Evolutionary conservation across 2,888 invertebrate genomes (phyloP).

Genomic region (Dicyrtoma fusca): DNA sequence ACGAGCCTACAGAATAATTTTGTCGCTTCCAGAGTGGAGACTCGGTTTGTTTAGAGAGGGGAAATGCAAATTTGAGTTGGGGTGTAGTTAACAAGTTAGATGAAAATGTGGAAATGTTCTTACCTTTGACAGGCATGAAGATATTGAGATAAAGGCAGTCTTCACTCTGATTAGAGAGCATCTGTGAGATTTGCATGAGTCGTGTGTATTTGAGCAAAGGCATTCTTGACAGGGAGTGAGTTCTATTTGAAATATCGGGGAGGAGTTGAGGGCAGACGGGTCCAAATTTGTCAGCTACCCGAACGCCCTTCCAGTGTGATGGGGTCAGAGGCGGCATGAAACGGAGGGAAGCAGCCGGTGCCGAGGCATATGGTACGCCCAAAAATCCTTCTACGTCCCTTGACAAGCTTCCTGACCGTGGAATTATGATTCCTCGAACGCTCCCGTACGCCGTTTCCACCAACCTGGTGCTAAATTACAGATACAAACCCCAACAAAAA

Average conservation of each 20-base stretch:
- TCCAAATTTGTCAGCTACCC: slow-evolving; percentile 82
- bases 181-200: slow-evolving; percentile 52
- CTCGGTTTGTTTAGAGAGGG: too few species aligned
- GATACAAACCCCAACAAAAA: too few species aligned
- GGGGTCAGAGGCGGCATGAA: slow-evolving; percentile 97
- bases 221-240: slow-evolving; percentile 55
- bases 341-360: slow-evolving; percentile 82
- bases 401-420: slow-evolving; percentile 51
- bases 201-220: slow-evolving; percentile 57
- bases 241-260: slow-evolving; percentile 67
- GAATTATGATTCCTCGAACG: slow-evolving; percentile 54
- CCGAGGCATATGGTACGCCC: slow-evolving; percentile 86
- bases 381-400: slow-evolving; percentile 56
- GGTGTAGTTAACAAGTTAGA: not conserved
- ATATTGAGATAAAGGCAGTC: slow-evolving; percentile 55
- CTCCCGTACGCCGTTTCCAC: slow-evolving; percentile 56
- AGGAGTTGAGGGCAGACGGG: slow-evolving; percentile 92
- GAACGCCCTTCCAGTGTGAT: slow-evolving; percentile 87
- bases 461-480: slow-evolving; percentile 45
- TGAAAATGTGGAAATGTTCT: slow-evolving; percentile 1
- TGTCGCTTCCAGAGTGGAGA: too few species aligned
- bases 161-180: slow-evolving; percentile 56
- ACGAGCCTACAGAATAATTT: too few species aligned
- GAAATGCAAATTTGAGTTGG: not conserved
- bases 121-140: slow-evolving; percentile 37